Base-by-base conservation (phyloP, 2,113 vertebrate genomes). In the Erythrocercus mccallii region DNA sequence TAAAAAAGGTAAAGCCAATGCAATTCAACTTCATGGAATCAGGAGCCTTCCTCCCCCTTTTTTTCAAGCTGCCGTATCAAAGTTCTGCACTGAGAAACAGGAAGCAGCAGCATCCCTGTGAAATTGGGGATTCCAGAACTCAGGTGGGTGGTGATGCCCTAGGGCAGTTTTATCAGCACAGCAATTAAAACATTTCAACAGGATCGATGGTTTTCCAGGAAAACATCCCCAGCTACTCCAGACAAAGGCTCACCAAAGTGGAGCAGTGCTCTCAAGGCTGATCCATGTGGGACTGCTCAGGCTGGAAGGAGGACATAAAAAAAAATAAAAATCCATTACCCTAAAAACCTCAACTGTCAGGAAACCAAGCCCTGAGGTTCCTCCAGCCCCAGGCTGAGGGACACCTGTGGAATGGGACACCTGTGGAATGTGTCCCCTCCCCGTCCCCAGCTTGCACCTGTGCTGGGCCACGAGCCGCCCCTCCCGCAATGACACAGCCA, bases 401-500 rank as follows among this genome's bases (percentile, higher is more conserved):
- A 72, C 48, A 79, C 5, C 2, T 31, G 30, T 35, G 35, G 57
- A 47, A 40, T 23, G 61, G 18, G 68, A 72, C 48, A 79, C 6
- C 2, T 31, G 30, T 35, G 35, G 57, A 47, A 40, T 28, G 40
- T 47, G 48, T 62, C 64, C 72, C 82, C 61, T 23, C 84, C 80
- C 88, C 0, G 1, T 28, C 13, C 66, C 81, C 54, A 14, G 47
- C 72, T 3, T 6, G 23, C 57, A 58, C 37, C 58, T 78, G 54
- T 19, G 25, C 73, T 33, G 23, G 80, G 58, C 56, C 35, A 12
- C 21, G 5, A 51, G 74, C 38, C 57, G 0, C 74, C 54, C 66
- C 58, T 89, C 92, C 92, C 89, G 2, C 96, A 98, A 98, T 97
- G 97, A 98, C 95, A 98, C 97, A 98, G 97, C 95, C 51, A 98